phyloP scores from a whole-genome alignment of 2,797 vertebrate species.

The Botia almorhae region DNA sequence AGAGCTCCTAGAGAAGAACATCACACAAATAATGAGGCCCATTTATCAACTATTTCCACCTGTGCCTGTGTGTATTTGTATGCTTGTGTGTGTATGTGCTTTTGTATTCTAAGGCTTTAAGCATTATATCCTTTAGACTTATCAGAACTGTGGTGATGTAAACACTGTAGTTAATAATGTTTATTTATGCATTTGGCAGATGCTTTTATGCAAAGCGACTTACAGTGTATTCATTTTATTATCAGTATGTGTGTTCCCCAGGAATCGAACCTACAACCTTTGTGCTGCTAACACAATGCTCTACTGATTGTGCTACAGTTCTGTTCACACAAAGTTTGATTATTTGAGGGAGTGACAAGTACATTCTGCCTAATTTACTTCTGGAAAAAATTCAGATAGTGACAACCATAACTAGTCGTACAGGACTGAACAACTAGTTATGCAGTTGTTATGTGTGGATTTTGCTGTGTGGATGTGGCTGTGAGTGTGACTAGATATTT shows the following conservation, averaged over 20 bases:
- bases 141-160: not conserved
- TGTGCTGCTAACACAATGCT: too few relatives aligned
- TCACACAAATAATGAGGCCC: slow-evolving; percentile 77
- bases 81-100: slow-evolving; percentile 6
- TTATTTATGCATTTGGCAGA: too few relatives aligned
- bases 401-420: too few relatives aligned
- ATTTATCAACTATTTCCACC: slow-evolving; percentile 76
- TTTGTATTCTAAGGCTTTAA: not conserved
- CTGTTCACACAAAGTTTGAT: not conserved
- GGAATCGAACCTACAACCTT: too few relatives aligned
- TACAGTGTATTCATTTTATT: too few relatives aligned
- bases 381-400: too few relatives aligned
- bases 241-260: too few relatives aligned
- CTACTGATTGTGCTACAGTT: too few relatives aligned
- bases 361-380: not conserved
- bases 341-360: not conserved
- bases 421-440: too few relatives aligned
- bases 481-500: not conserved
- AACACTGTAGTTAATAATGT: not conserved
- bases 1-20: slow-evolving; percentile 72
- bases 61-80: slow-evolving; percentile 22
- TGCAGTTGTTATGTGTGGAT: too few relatives aligned
- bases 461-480: too few relatives aligned
- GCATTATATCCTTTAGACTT: slow-evolving; percentile 25
- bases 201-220: too few relatives aligned